Conservation (phyloP, 2,888 invertebrate species). For the Rhabditoides inermis region DNA sequence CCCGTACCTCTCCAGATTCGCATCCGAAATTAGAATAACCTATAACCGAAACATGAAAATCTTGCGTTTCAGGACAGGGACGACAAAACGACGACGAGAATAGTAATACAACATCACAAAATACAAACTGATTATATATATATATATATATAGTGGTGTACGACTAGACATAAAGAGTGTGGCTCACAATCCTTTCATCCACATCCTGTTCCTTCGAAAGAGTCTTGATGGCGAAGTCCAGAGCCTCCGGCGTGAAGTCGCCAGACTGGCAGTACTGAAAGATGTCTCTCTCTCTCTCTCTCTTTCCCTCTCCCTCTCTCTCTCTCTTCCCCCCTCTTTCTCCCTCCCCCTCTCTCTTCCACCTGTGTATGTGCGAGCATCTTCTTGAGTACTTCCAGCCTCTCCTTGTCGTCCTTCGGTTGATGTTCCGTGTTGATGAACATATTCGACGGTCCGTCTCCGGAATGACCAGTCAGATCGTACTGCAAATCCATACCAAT, state of each 20-base stretch:
- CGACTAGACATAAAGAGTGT: too few relatives aligned
- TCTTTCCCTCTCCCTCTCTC: too few relatives aligned
- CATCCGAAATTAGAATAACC: slow-evolving; percentile 86
- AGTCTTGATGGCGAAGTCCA: slow-evolving; percentile 67
- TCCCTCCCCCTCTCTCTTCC: neutral
- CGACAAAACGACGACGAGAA: too few relatives aligned
- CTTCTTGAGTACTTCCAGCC: slow-evolving; percentile 71
- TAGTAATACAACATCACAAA: too few relatives aligned
- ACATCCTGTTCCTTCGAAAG: slow-evolving; percentile 63
- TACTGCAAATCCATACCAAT: slow-evolving; percentile 59
- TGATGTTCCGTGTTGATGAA: slow-evolving; percentile 59
- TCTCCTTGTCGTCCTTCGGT: slow-evolving; percentile 78
- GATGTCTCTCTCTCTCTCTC: neutral
- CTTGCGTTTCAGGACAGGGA: too few relatives aligned
- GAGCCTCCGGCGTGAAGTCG: slow-evolving; percentile 78
- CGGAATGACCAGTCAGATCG: slow-evolving; percentile 87
- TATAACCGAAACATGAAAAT: too few relatives aligned
- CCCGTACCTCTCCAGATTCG: slow-evolving; percentile 67
- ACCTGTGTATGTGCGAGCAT: slow-evolving; percentile 88
- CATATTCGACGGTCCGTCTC: slow-evolving; percentile 67
- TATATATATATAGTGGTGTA: too few relatives aligned
- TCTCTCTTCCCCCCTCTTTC: too few relatives aligned
- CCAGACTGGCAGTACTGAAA: slow-evolving; percentile 70
- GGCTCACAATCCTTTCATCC: slow-evolving; percentile 61
- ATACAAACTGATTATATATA: too few relatives aligned